Percentiles rank a stretch among this genome's conserved stretches.
Evolutionary conservation across 2,888 invertebrate species (phyloP).

Genomic region (Cactoblastis cactorum): DNA sequence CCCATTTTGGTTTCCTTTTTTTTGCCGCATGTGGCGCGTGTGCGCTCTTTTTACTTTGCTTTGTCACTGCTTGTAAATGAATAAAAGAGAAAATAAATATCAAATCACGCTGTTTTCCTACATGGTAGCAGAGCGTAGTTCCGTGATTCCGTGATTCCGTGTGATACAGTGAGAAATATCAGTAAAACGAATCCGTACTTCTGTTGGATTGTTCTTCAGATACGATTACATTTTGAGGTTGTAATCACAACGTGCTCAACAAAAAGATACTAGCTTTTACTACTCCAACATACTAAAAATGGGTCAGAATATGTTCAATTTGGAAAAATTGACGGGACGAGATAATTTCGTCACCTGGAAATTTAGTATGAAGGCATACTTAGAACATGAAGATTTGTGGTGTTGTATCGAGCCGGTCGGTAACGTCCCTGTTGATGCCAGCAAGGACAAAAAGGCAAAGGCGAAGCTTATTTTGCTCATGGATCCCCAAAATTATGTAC

Average conservation of each 20-base stretch:
- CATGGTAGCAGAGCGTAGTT: background rate
- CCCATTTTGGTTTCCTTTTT: too few relatives aligned
- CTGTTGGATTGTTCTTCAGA: too few relatives aligned
- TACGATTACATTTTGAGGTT: background rate
- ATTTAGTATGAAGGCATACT: background rate
- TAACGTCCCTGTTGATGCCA: background rate
- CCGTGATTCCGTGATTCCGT: background rate
- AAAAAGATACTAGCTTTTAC: too few relatives aligned
- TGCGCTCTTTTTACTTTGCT: too few relatives aligned
- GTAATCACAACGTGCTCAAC: too few relatives aligned
- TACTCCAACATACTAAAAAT: background rate
- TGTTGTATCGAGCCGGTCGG: background rate
- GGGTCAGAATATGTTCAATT: background rate
- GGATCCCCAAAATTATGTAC: background rate
- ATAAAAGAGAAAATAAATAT: too few relatives aligned
- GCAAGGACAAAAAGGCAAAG: background rate
- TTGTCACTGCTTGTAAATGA: too few relatives aligned
- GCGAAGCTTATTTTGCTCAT: background rate
- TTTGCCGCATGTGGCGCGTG: too few relatives aligned
- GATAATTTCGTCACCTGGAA: background rate
- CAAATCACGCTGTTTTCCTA: too few relatives aligned
- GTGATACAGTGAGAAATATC: too few relatives aligned
- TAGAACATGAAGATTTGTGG: background rate
- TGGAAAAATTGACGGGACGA: background rate
- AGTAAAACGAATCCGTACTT: too few relatives aligned